Evolutionary conservation across 2,888 invertebrate genomes (phyloP), one percentile per base, ranked within the genome.

Genomic region (Lysandra bellargus): DNA sequence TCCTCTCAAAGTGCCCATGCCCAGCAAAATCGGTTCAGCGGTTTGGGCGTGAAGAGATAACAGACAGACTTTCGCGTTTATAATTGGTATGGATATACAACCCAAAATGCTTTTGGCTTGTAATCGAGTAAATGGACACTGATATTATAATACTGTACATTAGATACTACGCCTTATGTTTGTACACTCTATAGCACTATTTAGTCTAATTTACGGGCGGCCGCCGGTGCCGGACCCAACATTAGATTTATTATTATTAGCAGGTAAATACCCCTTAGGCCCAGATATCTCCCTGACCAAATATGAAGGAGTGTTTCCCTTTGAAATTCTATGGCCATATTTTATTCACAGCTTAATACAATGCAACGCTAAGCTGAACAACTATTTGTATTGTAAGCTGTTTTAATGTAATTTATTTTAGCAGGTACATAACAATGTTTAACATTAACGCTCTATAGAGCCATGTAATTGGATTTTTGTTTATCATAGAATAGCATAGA

Each of bases 211-310:
- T 69, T 69, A 69, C 69, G 69, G 33, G 37, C 69, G 69, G 69
- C 4, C 37, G 17, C 4, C 30, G 69, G 69, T 33, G 33, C 9
- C 33, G 69, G 69, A 69, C 69, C 69, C 69, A 69, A 69, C 69
- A 69, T 69, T 14, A 69, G 69, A 69, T 69, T 69, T 69, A 69
- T 69, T 69, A 69, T 69, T 69, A 69, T 69, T 69, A 33, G 69
- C 69, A 69, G 69, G 69, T 69, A 33, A 69, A 37, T 37, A 69
- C 12, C 69, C 69, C 5, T 69, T 33, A 33, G 37, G 69, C 69
- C 69, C 33, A 14, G 69, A 33, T 17, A 69, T 17, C 69, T 9
- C 69, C 33, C 69, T 33, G 69, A 37, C 69, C 69, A 37, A 69
- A 69, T 69, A 69, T 69, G 33, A 69, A 33, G 69, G 4, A 69